Base-by-base conservation (phyloP, 2,888 invertebrate species). In the Octonoba sinensis region DNA sequence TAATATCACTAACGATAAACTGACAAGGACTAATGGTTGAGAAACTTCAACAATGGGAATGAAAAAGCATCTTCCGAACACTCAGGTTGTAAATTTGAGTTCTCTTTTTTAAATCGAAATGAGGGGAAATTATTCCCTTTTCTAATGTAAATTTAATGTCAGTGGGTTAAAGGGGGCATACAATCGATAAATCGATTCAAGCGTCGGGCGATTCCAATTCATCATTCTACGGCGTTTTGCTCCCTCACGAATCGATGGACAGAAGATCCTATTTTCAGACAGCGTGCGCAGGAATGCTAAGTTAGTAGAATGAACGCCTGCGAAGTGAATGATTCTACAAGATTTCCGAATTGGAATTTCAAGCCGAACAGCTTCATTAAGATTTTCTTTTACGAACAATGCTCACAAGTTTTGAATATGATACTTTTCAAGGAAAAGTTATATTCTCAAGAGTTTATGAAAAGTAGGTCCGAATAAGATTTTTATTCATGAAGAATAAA, bases 101-200 rank as follows among this genome's bases (percentile, higher is more conserved):
- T 49, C 24, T 46, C 49, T 47, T 49, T 65, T 65, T 65, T 20
- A 46, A 65, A 54, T 20, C 18, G 20, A 16, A 20, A 49, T 22
- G 49, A 20, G 6, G 44, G 44, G 24, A 67, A 67, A 54, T 67
- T 67, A 67, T 67, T 56, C 24, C 54, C 67, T 56, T 46, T 46
- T 70, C n/a, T 56, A 56, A 59, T 56, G 47, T 59, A 70, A 70
- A 56, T 56, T 56, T 57, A 70, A 57, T 57, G 70, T 44, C n/a
- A 36, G 59, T 56, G 57, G 44, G 44, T 57, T 56, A 59, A 59
- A 70, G 46, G 70, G 36, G 59, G 18, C 18, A 59, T 24, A 24
- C 44, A 46, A 59, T 70, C 70, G 70, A 70, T 70, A 47, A 47
- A 70, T 70, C 70, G 70, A 70, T 59, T 46, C 27, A 15, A 8